Base-by-base conservation (phyloP, 2,888 invertebrate genomes). In the Tetramorium bicarinatum region DNA sequence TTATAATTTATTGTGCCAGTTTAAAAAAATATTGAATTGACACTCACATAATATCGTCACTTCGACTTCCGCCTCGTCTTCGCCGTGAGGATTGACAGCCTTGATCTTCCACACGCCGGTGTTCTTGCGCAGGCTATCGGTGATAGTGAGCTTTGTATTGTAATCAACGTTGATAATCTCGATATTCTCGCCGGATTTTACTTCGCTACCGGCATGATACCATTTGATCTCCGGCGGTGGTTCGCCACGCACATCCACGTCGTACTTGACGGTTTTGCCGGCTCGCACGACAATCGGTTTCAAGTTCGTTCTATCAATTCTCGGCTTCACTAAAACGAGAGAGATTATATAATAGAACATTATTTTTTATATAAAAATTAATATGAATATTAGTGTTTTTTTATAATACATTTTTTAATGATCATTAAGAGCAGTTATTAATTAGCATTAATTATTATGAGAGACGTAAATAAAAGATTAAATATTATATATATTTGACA, bases 251-350 rank as follows among this genome's bases (percentile, higher is more conserved):
- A 99, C 98, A 94, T 99, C 98, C 59, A 99, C 97, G 94, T 99
- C 99, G 94, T 99, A 98, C 95, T 98, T 98, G 88, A 99, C 97
- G 0, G 97, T 96, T 95, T 99, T 99, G 54, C 99, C 99, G 87
- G 98, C 98, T 90, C 99, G 97, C 18, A 99, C 97, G 15, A 97
- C 97, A 66, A 98, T 96, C 67, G 98, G 97, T 95, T 99, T 98
- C 89, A 99, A 96, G 95, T 99, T 99, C 3, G 99, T 98, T 90
- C 99, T 97, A 95, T 99, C 99, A 95, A 99, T 99, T 94, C 98
- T 97, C 59, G 99, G 99, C 95, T 99, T 99, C 94, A 99, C 99
- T 99, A 93, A 59, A 66, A 61, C 41, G 13, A 59, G 34, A 77
- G 9, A 49, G 66, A 29, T 66, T 69, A 25, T 49, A 59, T 13